These are phyloP conservation scores for Portunus trituberculatus DNA, from an alignment of 1,140 invertebrate genomes.

Conservation along the genomic window DNA sequence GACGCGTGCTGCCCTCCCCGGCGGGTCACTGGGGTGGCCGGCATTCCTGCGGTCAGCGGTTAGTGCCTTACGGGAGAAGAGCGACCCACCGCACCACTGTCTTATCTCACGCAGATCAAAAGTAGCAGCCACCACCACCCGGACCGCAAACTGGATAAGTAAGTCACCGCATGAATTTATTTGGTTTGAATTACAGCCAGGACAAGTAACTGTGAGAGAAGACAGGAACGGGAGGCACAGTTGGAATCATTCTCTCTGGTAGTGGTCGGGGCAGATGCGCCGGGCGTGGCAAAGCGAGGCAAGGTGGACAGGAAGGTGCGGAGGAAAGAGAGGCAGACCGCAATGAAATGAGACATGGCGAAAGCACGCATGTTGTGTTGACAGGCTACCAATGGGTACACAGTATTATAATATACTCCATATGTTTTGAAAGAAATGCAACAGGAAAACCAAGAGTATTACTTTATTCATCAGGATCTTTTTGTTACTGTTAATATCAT, in stretches of 20 bases:
- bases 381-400: too few species aligned
- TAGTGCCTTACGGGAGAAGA: conserved; percentile 53
- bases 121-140: conserved; percentile 8
- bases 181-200: neutral
- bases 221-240: neutral
- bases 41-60: conserved; percentile 47
- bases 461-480: too few species aligned
- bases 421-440: too few species aligned
- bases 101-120: conserved; percentile 48
- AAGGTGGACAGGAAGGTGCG: neutral
- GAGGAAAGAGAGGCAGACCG: too few species aligned
- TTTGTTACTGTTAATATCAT: too few species aligned
- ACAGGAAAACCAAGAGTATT: too few species aligned
- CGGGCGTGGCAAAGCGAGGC: neutral
- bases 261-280: neutral
- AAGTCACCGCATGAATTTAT: conserved; percentile 10
- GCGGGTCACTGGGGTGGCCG: neutral
- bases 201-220: neutral
- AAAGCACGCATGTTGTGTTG: neutral
- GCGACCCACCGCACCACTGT: conserved; percentile 35
- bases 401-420: too few species aligned
- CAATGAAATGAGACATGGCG: neutral
- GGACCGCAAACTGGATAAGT: neutral
- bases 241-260: too few species aligned
- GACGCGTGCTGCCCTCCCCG: conserved; percentile 2